phyloP scores from a whole-genome alignment of 1,140 invertebrate species.

The Brachionus calyciflorus region DNA sequence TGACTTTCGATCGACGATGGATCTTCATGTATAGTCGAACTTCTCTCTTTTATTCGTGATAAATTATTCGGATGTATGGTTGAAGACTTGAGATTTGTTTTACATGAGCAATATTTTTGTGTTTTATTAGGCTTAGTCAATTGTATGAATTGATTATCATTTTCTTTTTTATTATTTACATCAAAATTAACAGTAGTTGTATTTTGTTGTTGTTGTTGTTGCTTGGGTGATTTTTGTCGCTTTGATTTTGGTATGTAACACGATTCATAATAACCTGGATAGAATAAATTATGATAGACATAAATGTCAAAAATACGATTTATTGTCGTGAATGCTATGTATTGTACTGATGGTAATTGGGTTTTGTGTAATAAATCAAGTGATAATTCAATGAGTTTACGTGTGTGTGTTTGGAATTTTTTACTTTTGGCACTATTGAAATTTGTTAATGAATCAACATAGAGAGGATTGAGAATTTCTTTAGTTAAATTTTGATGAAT shows the following conservation, averaged over 20 bases:
- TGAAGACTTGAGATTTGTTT: neutral
- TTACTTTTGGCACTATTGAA: neutral
- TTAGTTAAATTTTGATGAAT: neutral
- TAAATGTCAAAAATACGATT: constrained; percentile 44
- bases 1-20: constrained; percentile 10
- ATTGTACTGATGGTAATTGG: neutral
- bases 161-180: neutral
- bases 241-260: constrained; percentile 41
- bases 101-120: neutral
- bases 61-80: neutral
- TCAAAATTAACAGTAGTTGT: neutral
- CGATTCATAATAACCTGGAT: constrained; percentile 35
- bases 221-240: neutral
- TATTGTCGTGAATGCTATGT: constrained; percentile 27
- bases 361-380: constrained; percentile 36
- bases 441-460: neutral
- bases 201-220: neutral
- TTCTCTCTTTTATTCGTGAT: constrained; percentile 5
- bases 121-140: neutral
- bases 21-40: constrained; percentile 23
- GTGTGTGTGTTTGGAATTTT: constrained; percentile 36
- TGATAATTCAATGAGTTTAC: constrained; percentile 27
- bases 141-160: neutral
- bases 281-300: constrained; percentile 36
- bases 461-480: neutral